phyloP scores from a whole-genome alignment of 2,888 invertebrate species.

The Prostheceraeus crozeri region DNA sequence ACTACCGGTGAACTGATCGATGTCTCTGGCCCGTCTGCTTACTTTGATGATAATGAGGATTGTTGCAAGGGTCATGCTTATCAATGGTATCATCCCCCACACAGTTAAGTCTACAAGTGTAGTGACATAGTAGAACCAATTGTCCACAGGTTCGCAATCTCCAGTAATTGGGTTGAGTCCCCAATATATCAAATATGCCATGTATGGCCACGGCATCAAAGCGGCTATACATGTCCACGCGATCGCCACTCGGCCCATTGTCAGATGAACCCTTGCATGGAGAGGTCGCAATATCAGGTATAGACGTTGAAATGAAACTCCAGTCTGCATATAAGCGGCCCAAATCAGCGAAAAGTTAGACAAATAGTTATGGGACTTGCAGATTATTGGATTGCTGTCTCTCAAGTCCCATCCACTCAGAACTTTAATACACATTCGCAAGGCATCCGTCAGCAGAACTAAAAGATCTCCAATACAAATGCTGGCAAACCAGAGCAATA shows the following conservation, averaged over 20 bases:
- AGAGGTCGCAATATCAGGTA: slow-evolving; percentile 32
- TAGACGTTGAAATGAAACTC: slow-evolving; percentile 33
- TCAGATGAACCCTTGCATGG: slow-evolving; percentile 30
- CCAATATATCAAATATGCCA: slow-evolving; percentile 34
- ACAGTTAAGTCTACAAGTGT: slow-evolving; percentile 33
- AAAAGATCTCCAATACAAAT: slow-evolving; percentile 37
- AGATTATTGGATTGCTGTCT: slow-evolving; percentile 22
- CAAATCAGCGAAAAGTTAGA: slow-evolving; percentile 37
- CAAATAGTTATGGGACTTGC: slow-evolving; percentile 33
- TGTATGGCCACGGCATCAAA: slow-evolving; percentile 23
- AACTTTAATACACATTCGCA: slow-evolving; percentile 34
- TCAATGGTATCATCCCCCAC: slow-evolving; percentile 32
- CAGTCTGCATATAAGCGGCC: slow-evolving; percentile 37
- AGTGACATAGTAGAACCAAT: slow-evolving; percentile 29
- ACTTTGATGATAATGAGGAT: slow-evolving; percentile 28
- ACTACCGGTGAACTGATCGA: slow-evolving; percentile 9
- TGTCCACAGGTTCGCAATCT: slow-evolving; percentile 36
- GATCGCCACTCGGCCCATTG: slow-evolving; percentile 21
- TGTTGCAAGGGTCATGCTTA: slow-evolving; percentile 34
- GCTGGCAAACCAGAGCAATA: slow-evolving; percentile 35
- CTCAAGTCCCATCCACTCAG: slow-evolving; percentile 25
- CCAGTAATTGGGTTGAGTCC: background rate
- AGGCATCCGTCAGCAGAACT: slow-evolving; percentile 30
- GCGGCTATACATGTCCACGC: slow-evolving; percentile 30
- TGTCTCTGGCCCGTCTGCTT: too few species aligned